Conservation (phyloP, 2,797 vertebrate species). For the Rhinoraja longicauda region DNA sequence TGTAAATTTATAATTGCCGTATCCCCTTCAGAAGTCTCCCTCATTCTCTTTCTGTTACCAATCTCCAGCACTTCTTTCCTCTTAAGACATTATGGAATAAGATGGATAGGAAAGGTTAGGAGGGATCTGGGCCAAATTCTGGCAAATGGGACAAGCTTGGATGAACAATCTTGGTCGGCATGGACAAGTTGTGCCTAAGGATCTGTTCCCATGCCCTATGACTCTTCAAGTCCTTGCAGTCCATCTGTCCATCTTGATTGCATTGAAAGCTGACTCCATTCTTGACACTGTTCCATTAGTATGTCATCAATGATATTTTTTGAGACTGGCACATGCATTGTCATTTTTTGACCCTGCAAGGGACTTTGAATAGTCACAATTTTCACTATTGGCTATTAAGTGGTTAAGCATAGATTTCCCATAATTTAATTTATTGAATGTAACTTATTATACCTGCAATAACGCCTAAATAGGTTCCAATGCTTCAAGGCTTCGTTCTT, state of each 20-base stretch:
- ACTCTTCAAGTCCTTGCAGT: not conserved
- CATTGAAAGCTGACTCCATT: too few relatives aligned
- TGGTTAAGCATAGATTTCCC: not conserved
- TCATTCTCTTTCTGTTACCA: not conserved
- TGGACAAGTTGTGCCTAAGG: too few relatives aligned
- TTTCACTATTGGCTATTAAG: not conserved
- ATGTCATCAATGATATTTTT: not conserved
- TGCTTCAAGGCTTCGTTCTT: not conserved
- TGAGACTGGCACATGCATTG: not conserved
- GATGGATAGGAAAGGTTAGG: too few relatives aligned
- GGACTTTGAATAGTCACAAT: not conserved
- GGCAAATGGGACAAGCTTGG: too few relatives aligned
- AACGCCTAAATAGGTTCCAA: not conserved
- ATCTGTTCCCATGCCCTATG: too few relatives aligned
- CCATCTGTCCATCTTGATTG: not conserved
- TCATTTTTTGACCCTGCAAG: not conserved
- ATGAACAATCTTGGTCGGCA: too few relatives aligned
- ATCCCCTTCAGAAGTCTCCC: not conserved
- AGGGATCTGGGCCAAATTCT: too few relatives aligned
- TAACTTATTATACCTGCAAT: not conserved
- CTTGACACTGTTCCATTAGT: not conserved
- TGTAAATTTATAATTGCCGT: not conserved
- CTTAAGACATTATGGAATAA: not conserved
- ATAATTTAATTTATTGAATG: not conserved
- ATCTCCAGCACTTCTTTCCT: not conserved